Percentiles rank a stretch among this genome's conserved stretches.
Conservation (phyloP, 2,797 vertebrate genomes). For the Telmatherina bonti region DNA sequence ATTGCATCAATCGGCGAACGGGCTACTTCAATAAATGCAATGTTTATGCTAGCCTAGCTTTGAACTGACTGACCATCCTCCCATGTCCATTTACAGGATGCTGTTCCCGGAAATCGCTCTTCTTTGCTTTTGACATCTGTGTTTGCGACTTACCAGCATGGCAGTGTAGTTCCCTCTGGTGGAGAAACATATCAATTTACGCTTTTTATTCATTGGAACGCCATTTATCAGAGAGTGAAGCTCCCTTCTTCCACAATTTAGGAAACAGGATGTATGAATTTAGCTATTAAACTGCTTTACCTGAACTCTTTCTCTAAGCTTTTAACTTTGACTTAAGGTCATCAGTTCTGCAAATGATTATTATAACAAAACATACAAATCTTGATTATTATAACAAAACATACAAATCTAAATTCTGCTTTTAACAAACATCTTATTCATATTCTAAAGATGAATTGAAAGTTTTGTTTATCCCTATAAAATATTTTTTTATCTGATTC, state of each 20-base stretch:
- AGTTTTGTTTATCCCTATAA: background rate
- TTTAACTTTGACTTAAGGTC: background rate
- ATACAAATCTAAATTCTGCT: background rate
- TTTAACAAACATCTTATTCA: background rate
- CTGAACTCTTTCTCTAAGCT: too few species aligned
- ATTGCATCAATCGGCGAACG: slow-evolving; percentile 38
- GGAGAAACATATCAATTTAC: background rate
- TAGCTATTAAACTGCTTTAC: background rate
- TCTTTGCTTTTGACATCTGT: slow-evolving; percentile 16
- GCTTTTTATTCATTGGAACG: background rate
- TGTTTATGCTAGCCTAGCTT: slow-evolving; percentile 26
- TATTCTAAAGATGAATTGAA: background rate
- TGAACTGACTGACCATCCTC: slow-evolving; percentile 35
- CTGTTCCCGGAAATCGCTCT: slow-evolving; percentile 43
- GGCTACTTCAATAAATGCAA: slow-evolving; percentile 11
- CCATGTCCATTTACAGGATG: background rate
- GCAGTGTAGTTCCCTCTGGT: slow-evolving; percentile 40
- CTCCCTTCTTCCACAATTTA: background rate
- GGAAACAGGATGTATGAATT: background rate
- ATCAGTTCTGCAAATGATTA: background rate
- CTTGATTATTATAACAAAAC: background rate
- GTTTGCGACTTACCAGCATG: background rate
- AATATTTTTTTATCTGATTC: background rate
- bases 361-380: too few species aligned
- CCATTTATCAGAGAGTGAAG: too few species aligned